Evolutionary conservation across 2,888 invertebrate species (phyloP).

Genomic region (Pristionchus maxplancki): DNA sequence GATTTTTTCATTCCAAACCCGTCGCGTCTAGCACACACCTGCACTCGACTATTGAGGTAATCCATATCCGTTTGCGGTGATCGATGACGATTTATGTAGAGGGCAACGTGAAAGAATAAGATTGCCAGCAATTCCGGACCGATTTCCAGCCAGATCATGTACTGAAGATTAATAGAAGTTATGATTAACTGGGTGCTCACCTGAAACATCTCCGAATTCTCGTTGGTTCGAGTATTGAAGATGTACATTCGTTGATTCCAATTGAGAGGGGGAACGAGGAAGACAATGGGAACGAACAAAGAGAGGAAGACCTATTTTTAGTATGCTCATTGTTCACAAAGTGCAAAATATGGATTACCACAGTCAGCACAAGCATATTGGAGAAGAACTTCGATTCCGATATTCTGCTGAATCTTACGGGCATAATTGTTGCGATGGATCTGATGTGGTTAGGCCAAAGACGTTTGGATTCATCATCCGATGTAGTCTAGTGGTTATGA

Average conservation of each 20-base stretch:
- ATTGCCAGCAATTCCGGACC: neutral
- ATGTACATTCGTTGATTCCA: conserved; percentile 26
- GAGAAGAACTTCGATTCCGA: neutral
- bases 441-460: neutral
- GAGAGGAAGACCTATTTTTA: neutral
- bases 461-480: too few relatives aligned
- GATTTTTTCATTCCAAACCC: neutral
- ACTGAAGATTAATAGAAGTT: neutral
- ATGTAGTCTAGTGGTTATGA: too few relatives aligned
- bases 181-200: neutral
- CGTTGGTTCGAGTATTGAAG: conserved; percentile 23
- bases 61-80: neutral
- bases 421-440: neutral
- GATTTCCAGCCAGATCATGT: conserved; percentile 22
- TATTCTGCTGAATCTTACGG: neutral
- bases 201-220: neutral
- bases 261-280: conserved; percentile 10
- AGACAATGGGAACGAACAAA: neutral
- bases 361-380: neutral
- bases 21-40: neutral
- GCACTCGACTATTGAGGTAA: neutral
- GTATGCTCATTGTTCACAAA: neutral
- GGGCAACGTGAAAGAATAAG: neutral
- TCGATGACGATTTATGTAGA: neutral
- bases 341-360: too few relatives aligned